Evolutionary conservation across 2,888 invertebrate species (phyloP), one percentile per base, ranked within the genome.

Genomic region (Tenthredo livida): DNA sequence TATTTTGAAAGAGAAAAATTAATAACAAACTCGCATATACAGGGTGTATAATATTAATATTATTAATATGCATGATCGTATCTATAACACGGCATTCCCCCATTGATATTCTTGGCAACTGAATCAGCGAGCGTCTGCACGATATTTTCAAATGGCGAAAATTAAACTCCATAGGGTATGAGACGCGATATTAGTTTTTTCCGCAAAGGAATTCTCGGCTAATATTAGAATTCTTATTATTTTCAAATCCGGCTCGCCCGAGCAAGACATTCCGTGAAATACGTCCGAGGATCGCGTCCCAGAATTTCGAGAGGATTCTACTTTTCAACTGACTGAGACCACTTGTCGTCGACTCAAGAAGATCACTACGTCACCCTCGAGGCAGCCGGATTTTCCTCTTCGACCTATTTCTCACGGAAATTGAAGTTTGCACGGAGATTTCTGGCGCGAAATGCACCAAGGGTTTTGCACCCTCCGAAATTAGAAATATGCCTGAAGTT

Each of bases 311-410:
- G 43, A 40, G 75, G 21, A 75, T 75, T 47, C 47, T 47, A 40
- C 47, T 75, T 75, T 75, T 37, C 25, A 72, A 72, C 72, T 72
- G n/a, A 70, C 70, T 50, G 15, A 54, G 54, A n/a, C n/a, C 54
- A 54, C 67, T 67, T 17, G 29, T 67, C 67, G 67, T 67, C 67
- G 67, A 29, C 67, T 67, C 67, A 12, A 33, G 67, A 67, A 33
- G 67, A 67, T 33, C 70, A 70, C 70, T 12, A 7, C n/a, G 70
- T 70, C 37, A 37, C 29, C 12, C 67, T 67, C 29, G 17, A 12
- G 67, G 25, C 12, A 25, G 15, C 15, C 10, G 29, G 29, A 67
- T 33, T 70, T 37, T 15, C 33, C 17, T n/a, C 37, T 33, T 37
- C 37, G 37, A 70, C 9, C 37, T 33, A 70, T 33, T 70, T 70